Base-by-base conservation (phyloP, 2,113 vertebrate genomes). In the Rhinolophus ferrumequinum region DNA sequence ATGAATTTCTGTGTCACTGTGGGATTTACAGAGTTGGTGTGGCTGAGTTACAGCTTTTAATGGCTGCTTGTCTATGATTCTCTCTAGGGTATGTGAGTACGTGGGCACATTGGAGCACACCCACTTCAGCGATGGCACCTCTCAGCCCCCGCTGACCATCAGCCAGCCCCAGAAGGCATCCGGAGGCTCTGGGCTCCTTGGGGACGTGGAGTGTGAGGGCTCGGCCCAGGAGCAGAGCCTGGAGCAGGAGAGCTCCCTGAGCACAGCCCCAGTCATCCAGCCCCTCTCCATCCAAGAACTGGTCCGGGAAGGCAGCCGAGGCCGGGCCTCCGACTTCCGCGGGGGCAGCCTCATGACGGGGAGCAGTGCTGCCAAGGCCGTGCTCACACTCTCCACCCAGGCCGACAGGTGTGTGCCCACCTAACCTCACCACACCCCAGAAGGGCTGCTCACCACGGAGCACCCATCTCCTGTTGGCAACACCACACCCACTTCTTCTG, bases 91-190 rank as follows among this genome's bases (percentile, higher is more conserved):
- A 41, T 99, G 99, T 0, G 99, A 99, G 96, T 99, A 99, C 85
- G 99, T 99, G 97, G 99, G 99, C 96, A 99, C 99, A 0, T 80
- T 99, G 98, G 99, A 99, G 97, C 99, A 99, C 98, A 99, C 97
- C 8, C 99, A 99, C 98, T 99, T 99, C 99, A 99, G 99, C 0
- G 99, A 99, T 0, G 98, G 99, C 41, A 93, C 98, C n/a, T 96
- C 98, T 0, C 99, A 99, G 97, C 98, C 99, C 18, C 95, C 99
- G 15, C 58, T 99, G 82, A 98, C 99, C 97, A 99, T 99, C 98
- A 99, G 99, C 30, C 99, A 99, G 98, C 96, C 99, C 33, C 99
- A 99, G 97, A 98, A 98, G 86, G 70, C 97, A 1, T 5, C 96
- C 0, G 92, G 89, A 12, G 94, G 79, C 8, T 11, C 96, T 1